Evolutionary conservation across 1,140 invertebrate species (phyloP), one percentile per base, ranked within the genome.

Genomic region (Cylas formicarius): DNA sequence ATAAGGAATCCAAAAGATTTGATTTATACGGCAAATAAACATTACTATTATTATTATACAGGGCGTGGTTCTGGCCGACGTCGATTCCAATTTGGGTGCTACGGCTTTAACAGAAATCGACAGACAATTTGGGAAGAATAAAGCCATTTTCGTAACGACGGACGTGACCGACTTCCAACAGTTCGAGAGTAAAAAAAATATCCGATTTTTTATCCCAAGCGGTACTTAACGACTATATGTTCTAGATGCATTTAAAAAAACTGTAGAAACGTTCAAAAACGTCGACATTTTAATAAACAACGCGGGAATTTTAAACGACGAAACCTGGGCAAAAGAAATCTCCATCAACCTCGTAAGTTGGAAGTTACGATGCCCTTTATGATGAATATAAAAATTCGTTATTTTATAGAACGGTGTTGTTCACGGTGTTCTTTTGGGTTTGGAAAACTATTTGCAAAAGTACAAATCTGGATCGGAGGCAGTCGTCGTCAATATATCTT

Each of bases 131-230:
- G 53, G 78, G 20, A 69, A 75, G 44, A 76, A 75, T 53, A 73
- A 71, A 44, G 77, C 76, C 4, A 63, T 80, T 38, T 82, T 78
- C 57, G 79, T 75, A 43, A 69, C 71, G 35, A 78, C 75, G 46
- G 80, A 81, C 54, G 78, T 80, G 20, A n/a, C n/a, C n/a, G n/a
- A n/a, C n/a, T n/a, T n/a, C n/a, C n/a, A n/a, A n/a, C n/a, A n/a
- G n/a, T n/a, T n/a, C n/a, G n/a, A n/a, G n/a, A n/a, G n/a, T n/a
- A n/a, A n/a, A n/a, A n/a, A n/a, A n/a, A n/a, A n/a, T n/a, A n/a
- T n/a, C n/a, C n/a, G n/a, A n/a, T n/a, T n/a, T n/a, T n/a, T n/a
- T n/a, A n/a, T n/a, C n/a, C n/a, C n/a, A n/a, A n/a, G n/a, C n/a
- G n/a, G n/a, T n/a, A n/a, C n/a, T n/a, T n/a, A n/a, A n/a, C n/a